These are phyloP conservation scores for Blastomussa wellsi DNA, from an alignment of 92 coral and sea anemone genomes.

Conservation along the genomic window DNA sequence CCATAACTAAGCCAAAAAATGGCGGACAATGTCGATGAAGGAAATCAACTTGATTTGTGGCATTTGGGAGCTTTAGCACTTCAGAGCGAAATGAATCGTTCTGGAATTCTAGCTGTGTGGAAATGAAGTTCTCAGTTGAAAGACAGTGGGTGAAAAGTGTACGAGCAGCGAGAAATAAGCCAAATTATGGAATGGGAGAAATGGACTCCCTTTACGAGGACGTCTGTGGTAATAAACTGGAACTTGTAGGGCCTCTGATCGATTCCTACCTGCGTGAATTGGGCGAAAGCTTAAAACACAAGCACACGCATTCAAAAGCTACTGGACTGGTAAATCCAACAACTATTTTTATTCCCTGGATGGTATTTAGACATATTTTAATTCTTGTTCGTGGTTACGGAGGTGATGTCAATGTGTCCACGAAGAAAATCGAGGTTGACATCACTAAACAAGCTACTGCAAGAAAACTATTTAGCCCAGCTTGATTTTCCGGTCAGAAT, in stretches of 20 bases:
- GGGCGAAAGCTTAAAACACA: constrained; percentile 15
- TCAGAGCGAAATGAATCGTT: constrained; percentile 37
- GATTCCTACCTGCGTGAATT: constrained; percentile 43
- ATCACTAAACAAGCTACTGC: constrained; percentile 16
- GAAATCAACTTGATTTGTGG: constrained; percentile 29
- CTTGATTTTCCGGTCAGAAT: constrained; percentile 31
- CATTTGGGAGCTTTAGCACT: neutral
- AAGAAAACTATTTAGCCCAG: constrained; percentile 24
- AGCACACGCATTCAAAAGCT: constrained; percentile 47
- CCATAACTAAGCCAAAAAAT: neutral
- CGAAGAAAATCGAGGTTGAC: constrained; percentile 5
- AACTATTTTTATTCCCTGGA: constrained; percentile 51
- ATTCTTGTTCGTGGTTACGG: constrained; percentile 33
- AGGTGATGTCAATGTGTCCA: constrained; percentile 21
- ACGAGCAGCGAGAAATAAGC: constrained; percentile 33
- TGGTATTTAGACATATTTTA: constrained; percentile 46
- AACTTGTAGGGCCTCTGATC: constrained; percentile 43
- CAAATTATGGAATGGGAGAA: constrained; percentile 51
- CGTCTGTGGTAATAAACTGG: constrained; percentile 52
- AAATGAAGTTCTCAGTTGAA: constrained; percentile 50
- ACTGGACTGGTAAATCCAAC: constrained; percentile 49
- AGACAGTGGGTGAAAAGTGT: constrained; percentile 36
- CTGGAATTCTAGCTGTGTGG: constrained; percentile 34
- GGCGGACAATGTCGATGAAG: constrained; percentile 6
- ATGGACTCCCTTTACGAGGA: constrained; percentile 55